Base-by-base conservation (phyloP, 2,113 vertebrate genomes). In the Pitta sordida region DNA sequence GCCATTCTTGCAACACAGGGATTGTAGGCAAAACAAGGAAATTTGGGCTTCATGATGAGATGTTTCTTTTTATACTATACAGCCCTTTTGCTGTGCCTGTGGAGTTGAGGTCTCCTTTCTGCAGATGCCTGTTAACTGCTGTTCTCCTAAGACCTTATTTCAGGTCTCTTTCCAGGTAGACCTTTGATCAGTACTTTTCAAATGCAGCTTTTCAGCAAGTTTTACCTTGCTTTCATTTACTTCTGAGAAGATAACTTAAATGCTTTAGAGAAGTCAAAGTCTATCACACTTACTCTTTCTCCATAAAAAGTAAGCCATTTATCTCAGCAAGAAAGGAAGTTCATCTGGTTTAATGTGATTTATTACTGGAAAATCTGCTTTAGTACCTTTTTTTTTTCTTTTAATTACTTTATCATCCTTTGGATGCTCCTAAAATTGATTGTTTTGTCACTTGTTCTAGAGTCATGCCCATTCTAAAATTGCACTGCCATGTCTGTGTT, bases 121-220 rank as follows among this genome's bases (percentile, higher is more conserved):
- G 91, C 88, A 96, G 96, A 93, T 96, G 82, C 67, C 78, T 96
- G 73, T 90, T 97, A 96, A 97, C 97, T 96, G 95, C 82, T 94
- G 52, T 62, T 85, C 93, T 95, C 63, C 94, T 94, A 89, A 96
- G 95, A 96, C 48, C 29, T 64, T 52, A 22, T 26, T 87, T 94
- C 58, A 56, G 32, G 73, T 90, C 34, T 85, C 32, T 69, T 90
- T 43, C 59, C 41, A 46, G 20, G 19, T 39, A 86, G 60, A 89
- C 24, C 12, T 81, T 92, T 78, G 55, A 82, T 89, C 53, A 85
- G 58, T 51, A 53, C 24, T 93, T 93, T 76, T 65, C 58, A 83
- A 11, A 13, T 44, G 41, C 34, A 77, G 29, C 34, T 69, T 85
- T 91, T 93, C 49, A 80, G 58, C 70, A 84, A 43, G 22, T 92